Evolutionary conservation across 2,888 invertebrate genomes (phyloP).

Genomic region (Drosophila picticornis): DNA sequence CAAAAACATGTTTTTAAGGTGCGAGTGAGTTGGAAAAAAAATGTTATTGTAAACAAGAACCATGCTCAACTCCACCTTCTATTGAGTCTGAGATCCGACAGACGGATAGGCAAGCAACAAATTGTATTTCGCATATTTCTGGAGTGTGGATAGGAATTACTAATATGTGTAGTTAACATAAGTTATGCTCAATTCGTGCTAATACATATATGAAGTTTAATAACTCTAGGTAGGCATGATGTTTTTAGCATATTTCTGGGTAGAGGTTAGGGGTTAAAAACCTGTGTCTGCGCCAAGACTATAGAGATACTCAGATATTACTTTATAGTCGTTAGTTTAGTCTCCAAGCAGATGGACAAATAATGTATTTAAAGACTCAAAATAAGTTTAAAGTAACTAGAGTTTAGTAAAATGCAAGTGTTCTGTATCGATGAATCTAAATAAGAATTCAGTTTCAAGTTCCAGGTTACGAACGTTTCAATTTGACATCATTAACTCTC

Average conservation of each 20-base stretch:
- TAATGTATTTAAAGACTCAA: background rate
- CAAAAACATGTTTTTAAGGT: conserved; percentile 18
- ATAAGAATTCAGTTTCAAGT: background rate
- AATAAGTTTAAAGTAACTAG: background rate
- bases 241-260: background rate
- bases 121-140: conserved; percentile 12
- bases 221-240: background rate
- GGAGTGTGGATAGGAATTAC: conserved; percentile 7
- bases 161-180: conserved; percentile 25
- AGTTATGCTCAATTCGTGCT: conserved; percentile 14
- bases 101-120: background rate
- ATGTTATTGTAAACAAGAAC: conserved; percentile 1
- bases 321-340: background rate
- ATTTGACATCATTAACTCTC: background rate
- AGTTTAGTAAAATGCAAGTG: background rate
- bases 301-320: background rate
- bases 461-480: background rate
- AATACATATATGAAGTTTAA: background rate
- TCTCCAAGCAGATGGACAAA: background rate
- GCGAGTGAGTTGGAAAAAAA: background rate
- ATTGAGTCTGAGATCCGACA: background rate
- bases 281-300: no score
- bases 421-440: background rate
- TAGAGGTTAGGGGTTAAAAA: background rate
- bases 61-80: background rate